Conservation (phyloP, 2,113 vertebrate genomes). For the Sorex fumeus region DNA sequence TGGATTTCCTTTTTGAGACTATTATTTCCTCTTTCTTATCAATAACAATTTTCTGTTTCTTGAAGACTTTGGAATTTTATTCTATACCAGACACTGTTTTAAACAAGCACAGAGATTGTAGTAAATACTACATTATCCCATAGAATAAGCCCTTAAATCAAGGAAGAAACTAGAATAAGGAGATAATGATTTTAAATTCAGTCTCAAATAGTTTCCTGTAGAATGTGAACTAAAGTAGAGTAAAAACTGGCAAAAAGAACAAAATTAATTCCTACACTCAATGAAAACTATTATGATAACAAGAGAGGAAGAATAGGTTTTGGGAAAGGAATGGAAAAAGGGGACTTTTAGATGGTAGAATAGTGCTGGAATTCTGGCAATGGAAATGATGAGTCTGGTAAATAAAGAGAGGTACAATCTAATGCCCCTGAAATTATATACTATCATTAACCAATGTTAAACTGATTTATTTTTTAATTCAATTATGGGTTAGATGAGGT, state of each 20-base stretch:
- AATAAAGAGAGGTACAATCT: too few relatives aligned
- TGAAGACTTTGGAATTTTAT: not conserved
- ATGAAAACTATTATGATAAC: too few relatives aligned
- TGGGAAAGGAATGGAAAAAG: too few relatives aligned
- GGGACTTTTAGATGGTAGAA: too few relatives aligned
- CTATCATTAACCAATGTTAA: too few relatives aligned
- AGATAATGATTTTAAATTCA: slow-evolving; percentile 11
- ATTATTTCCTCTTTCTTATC: slow-evolving; percentile 12
- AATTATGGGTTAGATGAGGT: not conserved
- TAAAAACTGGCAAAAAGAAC: too few relatives aligned
- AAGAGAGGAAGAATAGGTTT: too few relatives aligned
- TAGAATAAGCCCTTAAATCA: slow-evolving; percentile 14
- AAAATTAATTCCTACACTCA: too few relatives aligned
- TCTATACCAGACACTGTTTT: slow-evolving; percentile 26
- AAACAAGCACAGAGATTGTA: slow-evolving; percentile 7
- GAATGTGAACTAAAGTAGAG: too few relatives aligned
- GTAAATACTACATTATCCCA: slow-evolving; percentile 35
- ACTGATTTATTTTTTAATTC: not conserved
- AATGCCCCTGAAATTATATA: too few relatives aligned
- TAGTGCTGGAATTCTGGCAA: too few relatives aligned
- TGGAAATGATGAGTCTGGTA: too few relatives aligned
- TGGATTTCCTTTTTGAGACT: not conserved
- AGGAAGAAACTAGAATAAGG: slow-evolving; percentile 20
- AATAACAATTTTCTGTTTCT: not conserved
- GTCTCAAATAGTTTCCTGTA: not conserved